A percentile compares a stretch with the other conserved stretches of the same genome.
Evolutionary conservation across 2,797 vertebrate genomes (phyloP).

Genomic region (Parotocinclus haroldoi): DNA sequence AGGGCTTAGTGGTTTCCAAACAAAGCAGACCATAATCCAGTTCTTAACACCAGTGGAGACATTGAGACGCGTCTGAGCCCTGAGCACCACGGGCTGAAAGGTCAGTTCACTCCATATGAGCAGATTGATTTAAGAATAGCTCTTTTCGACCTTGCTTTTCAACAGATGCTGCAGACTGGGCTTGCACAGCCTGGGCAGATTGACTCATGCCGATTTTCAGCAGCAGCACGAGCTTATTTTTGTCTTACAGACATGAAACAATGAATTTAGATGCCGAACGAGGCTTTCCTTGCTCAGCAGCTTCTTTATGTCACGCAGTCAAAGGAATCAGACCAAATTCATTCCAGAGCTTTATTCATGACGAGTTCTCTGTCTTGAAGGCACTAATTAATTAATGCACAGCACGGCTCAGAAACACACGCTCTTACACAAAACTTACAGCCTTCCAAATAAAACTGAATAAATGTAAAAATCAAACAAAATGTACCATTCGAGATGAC

Average conservation of each 20-base stretch:
- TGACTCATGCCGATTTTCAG: conserved; percentile 17
- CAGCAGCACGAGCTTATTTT: background rate
- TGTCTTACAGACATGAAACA: conserved; percentile 1
- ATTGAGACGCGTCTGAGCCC: background rate
- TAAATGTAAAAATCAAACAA: conserved; percentile 8
- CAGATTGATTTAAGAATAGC: background rate
- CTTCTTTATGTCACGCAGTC: conserved; percentile 6
- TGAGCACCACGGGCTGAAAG: conserved; percentile 12
- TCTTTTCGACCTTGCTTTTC: conserved; percentile 16
- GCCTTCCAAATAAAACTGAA: conserved; percentile 15
- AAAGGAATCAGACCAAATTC: conserved; percentile 12
- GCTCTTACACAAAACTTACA: conserved; percentile 2
- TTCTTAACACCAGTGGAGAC: background rate
- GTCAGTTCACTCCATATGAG: conserved; percentile 5
- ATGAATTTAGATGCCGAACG: conserved; percentile 14
- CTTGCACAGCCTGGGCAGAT: background rate
- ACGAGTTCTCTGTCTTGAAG: conserved; percentile 5
- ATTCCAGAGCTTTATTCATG: conserved; percentile 7
- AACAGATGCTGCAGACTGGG: background rate
- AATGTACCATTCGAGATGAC: background rate
- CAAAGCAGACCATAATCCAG: conserved; percentile 1
- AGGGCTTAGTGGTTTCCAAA: conserved; percentile 26
- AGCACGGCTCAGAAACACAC: conserved; percentile 8
- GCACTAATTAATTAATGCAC: conserved; percentile 31
- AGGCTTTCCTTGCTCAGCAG: conserved; percentile 12